phyloP scores from a whole-genome alignment of 2,113 vertebrate genomes.

The Eublepharis macularius region DNA sequence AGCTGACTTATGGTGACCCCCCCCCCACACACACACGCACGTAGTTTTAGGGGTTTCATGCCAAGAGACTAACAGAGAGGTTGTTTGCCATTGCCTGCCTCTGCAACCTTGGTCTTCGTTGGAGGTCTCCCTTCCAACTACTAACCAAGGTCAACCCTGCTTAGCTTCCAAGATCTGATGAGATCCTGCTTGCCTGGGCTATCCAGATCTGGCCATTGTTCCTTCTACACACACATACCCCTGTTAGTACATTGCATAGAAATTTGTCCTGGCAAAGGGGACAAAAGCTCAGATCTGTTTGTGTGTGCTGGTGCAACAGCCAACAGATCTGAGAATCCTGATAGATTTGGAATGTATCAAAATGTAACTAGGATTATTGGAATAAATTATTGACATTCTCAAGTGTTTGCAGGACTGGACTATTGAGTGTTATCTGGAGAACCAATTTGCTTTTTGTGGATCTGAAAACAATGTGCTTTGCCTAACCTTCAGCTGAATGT shows the following conservation, averaged over 20 bases:
- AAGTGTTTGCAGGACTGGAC: conserved; percentile 46
- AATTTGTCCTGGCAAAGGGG: neutral
- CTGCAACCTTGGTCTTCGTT: no score
- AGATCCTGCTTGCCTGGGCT: no score
- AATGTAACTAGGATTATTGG: neutral
- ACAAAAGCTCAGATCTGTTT: neutral
- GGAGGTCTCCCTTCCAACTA: no score
- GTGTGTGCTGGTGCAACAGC: neutral
- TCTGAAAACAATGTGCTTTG: conserved; percentile 79
- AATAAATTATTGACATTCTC: fast-evolving
- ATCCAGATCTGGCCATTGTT: no score
- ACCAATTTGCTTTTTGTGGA: conserved; percentile 76
- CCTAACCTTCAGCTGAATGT: conserved; percentile 88
- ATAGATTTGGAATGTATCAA: neutral
- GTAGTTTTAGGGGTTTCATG: no score
- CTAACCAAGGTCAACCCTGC: no score
- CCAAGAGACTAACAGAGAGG: no score
- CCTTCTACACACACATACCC: neutral
- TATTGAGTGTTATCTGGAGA: neutral
- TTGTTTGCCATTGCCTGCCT: no score
- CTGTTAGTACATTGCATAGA: neutral
- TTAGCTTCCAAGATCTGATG: no score
- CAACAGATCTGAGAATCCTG: neutral
- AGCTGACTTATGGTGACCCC: no score
- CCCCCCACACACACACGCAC: no score